Percentiles rank a stretch among this genome's conserved stretches.
phyloP scores from a whole-genome alignment of 1,140 invertebrate genomes.

The Drosophila ambigua region DNA sequence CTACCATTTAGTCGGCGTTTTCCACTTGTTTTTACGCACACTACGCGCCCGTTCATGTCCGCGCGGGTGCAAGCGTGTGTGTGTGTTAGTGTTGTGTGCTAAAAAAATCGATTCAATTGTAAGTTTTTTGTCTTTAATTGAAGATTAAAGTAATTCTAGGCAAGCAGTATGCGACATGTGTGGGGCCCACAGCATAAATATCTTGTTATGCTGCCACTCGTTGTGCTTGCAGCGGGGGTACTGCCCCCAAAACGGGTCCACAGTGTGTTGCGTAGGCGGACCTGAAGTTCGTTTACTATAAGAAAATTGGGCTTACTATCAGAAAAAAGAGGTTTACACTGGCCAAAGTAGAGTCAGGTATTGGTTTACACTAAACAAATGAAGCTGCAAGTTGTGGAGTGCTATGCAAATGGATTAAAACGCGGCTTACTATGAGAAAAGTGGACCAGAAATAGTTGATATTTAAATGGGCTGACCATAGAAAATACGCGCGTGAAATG shows the following conservation, averaged over 20 bases:
- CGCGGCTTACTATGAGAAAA: too few species aligned
- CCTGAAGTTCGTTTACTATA: conserved; percentile 63
- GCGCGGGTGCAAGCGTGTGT: conserved; percentile 16
- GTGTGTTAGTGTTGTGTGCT: conserved; percentile 29
- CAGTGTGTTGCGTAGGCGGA: conserved; percentile 63
- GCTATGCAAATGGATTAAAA: too few species aligned
- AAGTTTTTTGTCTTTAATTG: conserved; percentile 68
- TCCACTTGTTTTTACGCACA: conserved; percentile 74
- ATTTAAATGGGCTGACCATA: too few species aligned
- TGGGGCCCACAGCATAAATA: conserved; percentile 19
- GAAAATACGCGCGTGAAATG: too few species aligned
- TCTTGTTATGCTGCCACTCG: conserved; percentile 21
- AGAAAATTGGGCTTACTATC: conserved; percentile 12
- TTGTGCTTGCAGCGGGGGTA: conserved; percentile 29
- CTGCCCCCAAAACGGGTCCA: conserved; percentile 52
- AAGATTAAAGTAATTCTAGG: conserved; percentile 53
- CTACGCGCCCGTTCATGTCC: conserved; percentile 16
- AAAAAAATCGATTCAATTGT: conserved; percentile 73
- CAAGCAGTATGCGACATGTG: conserved; percentile 48
- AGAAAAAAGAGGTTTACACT: too few species aligned
- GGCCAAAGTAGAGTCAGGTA: too few species aligned
- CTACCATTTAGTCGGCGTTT: conserved; percentile 61
- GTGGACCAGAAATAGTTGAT: too few species aligned
- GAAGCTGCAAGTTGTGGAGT: too few species aligned
- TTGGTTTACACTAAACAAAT: too few species aligned